Evolutionary conservation across 2,113 vertebrate genomes (phyloP).

Genomic region (Anhinga anhinga): DNA sequence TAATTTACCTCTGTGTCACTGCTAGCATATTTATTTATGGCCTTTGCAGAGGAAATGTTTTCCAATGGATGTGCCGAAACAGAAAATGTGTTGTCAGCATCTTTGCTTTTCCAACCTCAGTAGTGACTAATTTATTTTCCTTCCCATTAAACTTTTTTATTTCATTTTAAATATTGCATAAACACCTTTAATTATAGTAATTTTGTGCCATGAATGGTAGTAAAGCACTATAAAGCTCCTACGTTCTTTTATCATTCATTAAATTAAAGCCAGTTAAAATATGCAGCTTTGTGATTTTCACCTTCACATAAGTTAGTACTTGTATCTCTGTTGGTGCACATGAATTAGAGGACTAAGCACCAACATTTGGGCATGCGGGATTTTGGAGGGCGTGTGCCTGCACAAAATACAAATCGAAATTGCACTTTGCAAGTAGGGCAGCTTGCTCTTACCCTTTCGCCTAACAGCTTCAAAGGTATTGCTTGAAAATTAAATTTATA

Average conservation of each 20-base stretch:
- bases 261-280: slow-evolving; percentile 29
- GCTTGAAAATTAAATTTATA: slow-evolving; percentile 49
- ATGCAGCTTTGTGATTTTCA: not conserved
- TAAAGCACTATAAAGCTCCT: slow-evolving; percentile 5
- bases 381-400: not conserved
- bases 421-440: not conserved
- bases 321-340: not conserved
- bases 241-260: slow-evolving; percentile 22
- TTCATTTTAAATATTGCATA: slow-evolving; percentile 24
- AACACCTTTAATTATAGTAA: slow-evolving; percentile 46
- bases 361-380: not conserved
- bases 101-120: not conserved
- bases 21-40: not conserved
- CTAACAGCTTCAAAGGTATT: slow-evolving; percentile 18
- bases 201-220: not conserved
- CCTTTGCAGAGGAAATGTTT: slow-evolving; percentile 8
- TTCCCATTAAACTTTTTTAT: slow-evolving; percentile 1
- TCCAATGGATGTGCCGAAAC: not conserved
- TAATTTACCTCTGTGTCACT: not conserved
- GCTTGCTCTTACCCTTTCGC: not conserved
- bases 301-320: not conserved
- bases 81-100: not conserved
- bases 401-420: not conserved
- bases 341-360: not conserved
- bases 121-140: slow-evolving; percentile 26